A percentile compares a stretch with the other conserved stretches of the same genome.
phyloP scores from a whole-genome alignment of 2,888 invertebrate genomes.

The Trachelus tabidus region DNA sequence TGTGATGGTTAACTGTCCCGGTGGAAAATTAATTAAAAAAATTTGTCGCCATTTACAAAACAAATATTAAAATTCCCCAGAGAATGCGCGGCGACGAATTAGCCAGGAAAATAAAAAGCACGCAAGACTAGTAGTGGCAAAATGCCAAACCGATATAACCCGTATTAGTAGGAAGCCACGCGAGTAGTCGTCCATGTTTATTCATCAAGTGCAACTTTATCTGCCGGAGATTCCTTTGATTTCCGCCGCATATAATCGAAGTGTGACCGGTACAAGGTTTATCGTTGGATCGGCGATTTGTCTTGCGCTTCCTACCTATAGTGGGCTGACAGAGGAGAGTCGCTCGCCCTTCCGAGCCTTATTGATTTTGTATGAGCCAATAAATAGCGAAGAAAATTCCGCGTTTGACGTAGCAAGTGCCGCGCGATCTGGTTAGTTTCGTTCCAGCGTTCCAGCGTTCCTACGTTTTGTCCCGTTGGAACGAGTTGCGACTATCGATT shows the following conservation, averaged over 20 bases:
- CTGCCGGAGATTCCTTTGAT: slow-evolving; percentile 29
- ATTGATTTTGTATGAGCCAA: slow-evolving; percentile 45
- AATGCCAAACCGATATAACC: background rate
- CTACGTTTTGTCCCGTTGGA: too few relatives aligned
- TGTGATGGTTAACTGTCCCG: too few relatives aligned
- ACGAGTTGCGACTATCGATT: too few relatives aligned
- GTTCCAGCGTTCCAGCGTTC: too few relatives aligned
- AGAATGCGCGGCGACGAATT: slow-evolving; percentile 13
- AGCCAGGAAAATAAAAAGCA: background rate
- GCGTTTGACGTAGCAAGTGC: slow-evolving; percentile 17
- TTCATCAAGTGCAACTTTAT: slow-evolving; percentile 21
- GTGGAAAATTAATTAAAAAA: too few relatives aligned
- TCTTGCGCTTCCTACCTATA: slow-evolving; percentile 28
- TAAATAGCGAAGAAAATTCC: slow-evolving; percentile 31
- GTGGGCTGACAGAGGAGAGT: slow-evolving; percentile 1
- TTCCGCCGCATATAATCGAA: slow-evolving; percentile 33
- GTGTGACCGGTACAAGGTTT: slow-evolving; percentile 37
- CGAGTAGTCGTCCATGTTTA: slow-evolving; percentile 12
- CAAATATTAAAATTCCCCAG: too few relatives aligned
- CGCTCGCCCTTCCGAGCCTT: slow-evolving; percentile 21
- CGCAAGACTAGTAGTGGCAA: background rate
- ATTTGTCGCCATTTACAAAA: too few relatives aligned
- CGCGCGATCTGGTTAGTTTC: too few relatives aligned
- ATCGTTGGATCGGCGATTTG: slow-evolving; percentile 37
- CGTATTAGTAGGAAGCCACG: too few relatives aligned